Evolutionary conservation across 2,888 invertebrate species (phyloP), one percentile per base, ranked within the genome.

Genomic region (Pristionchus fissidentatus): DNA sequence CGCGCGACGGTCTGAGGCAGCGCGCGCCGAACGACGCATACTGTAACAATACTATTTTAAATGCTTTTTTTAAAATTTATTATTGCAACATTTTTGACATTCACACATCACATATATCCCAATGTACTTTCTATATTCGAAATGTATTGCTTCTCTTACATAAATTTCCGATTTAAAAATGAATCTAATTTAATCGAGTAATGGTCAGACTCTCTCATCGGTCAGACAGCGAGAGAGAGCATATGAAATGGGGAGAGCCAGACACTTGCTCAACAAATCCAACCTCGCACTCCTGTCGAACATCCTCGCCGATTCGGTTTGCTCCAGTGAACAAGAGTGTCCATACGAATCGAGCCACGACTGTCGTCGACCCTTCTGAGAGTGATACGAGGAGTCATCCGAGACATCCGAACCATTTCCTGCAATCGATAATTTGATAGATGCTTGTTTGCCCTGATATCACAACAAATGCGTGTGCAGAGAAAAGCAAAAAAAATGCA

Each of bases 301-400:
- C 22, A 29, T 32, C 10, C 83, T 38, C 1, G 83, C 32, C 4
- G 41, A 62, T 49, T 84, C 82, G 46, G 83, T 77, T 35, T 85
- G 85, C 79, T 87, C 87, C n/a, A 88, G 79, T 13, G 84, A 84
- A 75, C 84, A 84, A 8, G 84, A 83, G 60, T 88, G 87, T 70
- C 85, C 86, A 78, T 91, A 91, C 46, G 88, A 88, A 38, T 91
- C 91, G 38, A 91, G 85, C 91, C 91, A 91, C 26, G 90, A 90
- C 84, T 92, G 91, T 32, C 91, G 79, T 60, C 91, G 60, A 15
- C 87, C 89, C 49, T 86, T 84, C 35, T 89, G 87, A 43, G 86
- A 87, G 57, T 88, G 88, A 29, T 86, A 87, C 26, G 83, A 83
- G 0, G 88, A 88, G 83, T 89, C 89, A 66, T 89, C 89, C 13